Percentiles rank a stretch among this genome's conserved stretches.
Evolutionary conservation across 2,888 invertebrate genomes (phyloP).

Genomic region (Euclidia mi): DNA sequence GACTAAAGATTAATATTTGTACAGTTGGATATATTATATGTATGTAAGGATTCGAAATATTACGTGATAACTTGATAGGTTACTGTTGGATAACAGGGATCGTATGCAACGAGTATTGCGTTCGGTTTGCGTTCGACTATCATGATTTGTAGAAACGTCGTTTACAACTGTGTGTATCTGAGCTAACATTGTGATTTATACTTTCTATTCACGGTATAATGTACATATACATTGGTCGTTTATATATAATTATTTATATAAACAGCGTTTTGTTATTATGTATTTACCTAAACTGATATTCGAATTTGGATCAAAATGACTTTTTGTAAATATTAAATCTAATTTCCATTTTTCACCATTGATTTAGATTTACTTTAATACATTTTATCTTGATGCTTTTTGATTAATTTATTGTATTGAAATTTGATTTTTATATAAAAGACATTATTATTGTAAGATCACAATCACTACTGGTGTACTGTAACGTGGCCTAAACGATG

Average conservation of each 20-base stretch:
- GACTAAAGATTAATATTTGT: slow-evolving; percentile 56
- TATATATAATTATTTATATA: slow-evolving; percentile 41
- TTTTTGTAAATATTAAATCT: slow-evolving; percentile 68
- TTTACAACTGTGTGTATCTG: slow-evolving; percentile 29
- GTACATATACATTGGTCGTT: slow-evolving; percentile 41
- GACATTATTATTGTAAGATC: slow-evolving; percentile 63
- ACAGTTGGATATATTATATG: slow-evolving; percentile 58
- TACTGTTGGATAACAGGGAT: slow-evolving; percentile 33
- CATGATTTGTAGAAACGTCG: slow-evolving; percentile 30
- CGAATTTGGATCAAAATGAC: slow-evolving; percentile 39
- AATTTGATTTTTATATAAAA: slow-evolving; percentile 68
- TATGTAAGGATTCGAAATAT: slow-evolving; percentile 51
- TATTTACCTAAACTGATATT: slow-evolving; percentile 55
- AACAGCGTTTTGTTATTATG: slow-evolving; percentile 41
- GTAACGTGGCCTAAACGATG: slow-evolving; percentile 52
- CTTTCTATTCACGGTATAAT: slow-evolving; percentile 43
- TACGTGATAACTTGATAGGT: slow-evolving; percentile 28
- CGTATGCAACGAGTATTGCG: slow-evolving; percentile 27
- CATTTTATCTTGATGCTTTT: slow-evolving; percentile 69
- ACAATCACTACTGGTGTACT: slow-evolving; percentile 39
- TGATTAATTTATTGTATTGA: slow-evolving; percentile 59
- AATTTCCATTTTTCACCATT: slow-evolving; percentile 48
- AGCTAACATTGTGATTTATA: slow-evolving; percentile 48
- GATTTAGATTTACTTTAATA: slow-evolving; percentile 54
- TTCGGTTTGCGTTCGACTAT: slow-evolving; percentile 32